Conservation (phyloP, 37 sponge, comb jelly and placozoan genomes). For the Beroe forskalii region DNA sequence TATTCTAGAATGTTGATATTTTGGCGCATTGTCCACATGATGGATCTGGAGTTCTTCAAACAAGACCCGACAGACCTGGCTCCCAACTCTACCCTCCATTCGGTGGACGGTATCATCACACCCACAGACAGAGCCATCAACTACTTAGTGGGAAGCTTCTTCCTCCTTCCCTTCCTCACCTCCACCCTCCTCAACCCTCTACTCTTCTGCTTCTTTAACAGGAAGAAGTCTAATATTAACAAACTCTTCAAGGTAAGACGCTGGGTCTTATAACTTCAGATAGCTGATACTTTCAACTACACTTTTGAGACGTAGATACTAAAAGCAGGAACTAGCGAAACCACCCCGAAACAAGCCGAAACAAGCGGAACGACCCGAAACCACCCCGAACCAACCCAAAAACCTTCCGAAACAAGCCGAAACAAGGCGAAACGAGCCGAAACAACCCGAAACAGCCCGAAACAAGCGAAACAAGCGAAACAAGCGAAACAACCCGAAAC, state of each 20-base stretch:
- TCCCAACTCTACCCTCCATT: background rate
- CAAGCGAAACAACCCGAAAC: no score
- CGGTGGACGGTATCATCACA: background rate
- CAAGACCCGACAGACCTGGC: slow-evolving; percentile 45
- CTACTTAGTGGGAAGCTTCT: slow-evolving; percentile 19
- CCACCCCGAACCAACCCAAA: no score
- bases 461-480: no score
- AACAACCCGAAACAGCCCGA: no score
- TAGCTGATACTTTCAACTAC: no score
- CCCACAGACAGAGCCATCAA: background rate
- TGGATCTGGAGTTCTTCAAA: slow-evolving; percentile 25
- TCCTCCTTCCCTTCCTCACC: slow-evolving; percentile 42
- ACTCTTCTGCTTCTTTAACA: slow-evolving; percentile 31
- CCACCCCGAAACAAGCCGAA: no score
- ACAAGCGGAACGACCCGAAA: no score
- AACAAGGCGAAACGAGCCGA: no score
- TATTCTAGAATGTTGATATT: slow-evolving; percentile 27
- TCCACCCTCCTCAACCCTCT: slow-evolving; percentile 22
- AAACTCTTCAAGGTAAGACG: slow-evolving; percentile 4
- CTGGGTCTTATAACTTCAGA: no score
- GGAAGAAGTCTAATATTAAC: slow-evolving; percentile 13
- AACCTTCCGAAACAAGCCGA: no score
- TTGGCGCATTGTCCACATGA: background rate
- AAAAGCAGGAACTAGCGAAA: no score
- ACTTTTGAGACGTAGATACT: no score